phyloP scores from a whole-genome alignment of 2,888 invertebrate genomes.

The Ditylenchus weischeri region DNA sequence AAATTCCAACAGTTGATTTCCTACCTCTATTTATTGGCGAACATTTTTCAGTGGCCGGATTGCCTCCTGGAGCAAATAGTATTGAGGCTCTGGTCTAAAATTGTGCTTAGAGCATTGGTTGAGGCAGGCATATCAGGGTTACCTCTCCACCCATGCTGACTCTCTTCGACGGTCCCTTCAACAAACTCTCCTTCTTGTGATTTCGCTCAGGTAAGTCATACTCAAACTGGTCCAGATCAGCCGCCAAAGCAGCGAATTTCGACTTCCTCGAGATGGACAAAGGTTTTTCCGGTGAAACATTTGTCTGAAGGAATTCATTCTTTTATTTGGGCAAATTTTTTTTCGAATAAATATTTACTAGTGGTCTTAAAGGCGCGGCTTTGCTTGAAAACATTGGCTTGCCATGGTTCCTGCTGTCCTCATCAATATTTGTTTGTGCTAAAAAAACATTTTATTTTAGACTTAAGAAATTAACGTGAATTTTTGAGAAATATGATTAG shows the following conservation, averaged over 20 bases:
- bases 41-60: background rate
- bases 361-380: background rate
- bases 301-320: background rate
- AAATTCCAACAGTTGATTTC: background rate
- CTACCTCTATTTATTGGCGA: background rate
- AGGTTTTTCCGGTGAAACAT: background rate
- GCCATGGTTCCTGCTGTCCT: too few relatives aligned
- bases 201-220: background rate
- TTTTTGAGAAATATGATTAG: too few relatives aligned
- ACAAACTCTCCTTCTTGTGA: background rate
- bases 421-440: too few relatives aligned
- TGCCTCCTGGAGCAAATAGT: background rate
- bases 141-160: conserved; percentile 10
- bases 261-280: background rate
- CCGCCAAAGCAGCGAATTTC: background rate
- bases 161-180: conserved; percentile 7
- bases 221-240: conserved; percentile 5
- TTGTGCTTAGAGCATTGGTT: background rate
- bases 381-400: background rate
- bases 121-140: background rate
- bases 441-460: too few relatives aligned
- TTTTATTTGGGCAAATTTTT: background rate
- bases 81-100: conserved; percentile 5
- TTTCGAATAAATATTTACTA: background rate
- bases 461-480: too few relatives aligned